Evolutionary conservation across 2,113 vertebrate genomes (phyloP), one percentile per base, ranked within the genome.

Genomic region (Brachypteracias leptosomus): DNA sequence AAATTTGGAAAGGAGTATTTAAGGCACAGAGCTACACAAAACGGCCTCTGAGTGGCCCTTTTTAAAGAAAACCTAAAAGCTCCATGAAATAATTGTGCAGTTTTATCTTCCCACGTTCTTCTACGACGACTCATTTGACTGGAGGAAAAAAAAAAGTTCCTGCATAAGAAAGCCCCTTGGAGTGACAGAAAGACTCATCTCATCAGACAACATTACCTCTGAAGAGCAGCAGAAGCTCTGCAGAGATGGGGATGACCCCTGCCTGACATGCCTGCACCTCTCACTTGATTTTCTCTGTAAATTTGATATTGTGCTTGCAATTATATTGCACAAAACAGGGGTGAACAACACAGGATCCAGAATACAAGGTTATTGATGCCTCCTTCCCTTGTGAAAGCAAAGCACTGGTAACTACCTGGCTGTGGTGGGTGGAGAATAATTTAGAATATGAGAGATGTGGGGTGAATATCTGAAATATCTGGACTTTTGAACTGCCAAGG

Each of bases 121-220:
- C 24, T 57, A 31, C 0, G 35, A 47, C 4, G 10, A 65, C n/a
- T 73, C 6, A 47, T 16, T 6, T 44, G 31, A 74, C 0, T 38
- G 35, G 51, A 6, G n/a, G 38, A 55, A 10, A 38, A 49, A n/a
- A 42, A 46, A 22, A 2, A 35, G 31, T 16, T 66, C 25, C 35
- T 42, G 7, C 1, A 5, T 1, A 61, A 51, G 22, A 8, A 51
- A 54, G 12, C 38, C 33, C 59, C 42, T 33, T 5, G 1, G 14
- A 75, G 31, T 9, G 72, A 65, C 49, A 65, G 44, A 49, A 92
- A 62, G 3, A 2, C 2, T 49, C 9, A 35, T 51, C 66, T 74
- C 33, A 40, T 61, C 4, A 40, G 35, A 40, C 24, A 47, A 5
- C 25, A 44, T 4, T 21, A 8, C 3, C 4, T 13, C 0, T 18